These are phyloP conservation scores for Pristionchus exspectatus DNA, from an alignment of 2,888 invertebrate species.

Conservation along the genomic window DNA sequence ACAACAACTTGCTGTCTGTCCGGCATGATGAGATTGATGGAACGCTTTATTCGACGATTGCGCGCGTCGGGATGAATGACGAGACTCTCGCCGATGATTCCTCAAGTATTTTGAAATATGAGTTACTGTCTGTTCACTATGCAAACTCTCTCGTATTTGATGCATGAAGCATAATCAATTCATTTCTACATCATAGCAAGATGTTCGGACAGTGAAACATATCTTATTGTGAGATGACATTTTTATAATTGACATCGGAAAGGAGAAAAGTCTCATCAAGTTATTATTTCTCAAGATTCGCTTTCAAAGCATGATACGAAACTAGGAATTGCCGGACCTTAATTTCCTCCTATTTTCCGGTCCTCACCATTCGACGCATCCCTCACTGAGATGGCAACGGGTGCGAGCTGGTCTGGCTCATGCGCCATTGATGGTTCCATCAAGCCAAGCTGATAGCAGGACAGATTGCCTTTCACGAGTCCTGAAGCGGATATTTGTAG, in stretches of 20 bases:
- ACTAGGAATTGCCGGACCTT: too few species aligned
- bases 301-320: too few species aligned
- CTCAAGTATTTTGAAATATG: too few species aligned
- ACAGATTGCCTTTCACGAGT: background rate
- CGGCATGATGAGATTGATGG: slow-evolving; percentile 35
- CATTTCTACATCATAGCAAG: too few species aligned
- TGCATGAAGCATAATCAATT: too few species aligned
- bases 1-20: slow-evolving; percentile 43
- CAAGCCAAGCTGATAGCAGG: slow-evolving; percentile 59
- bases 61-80: slow-evolving; percentile 43
- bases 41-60: background rate
- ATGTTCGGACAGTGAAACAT: background rate
- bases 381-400: slow-evolving; percentile 70
- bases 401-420: slow-evolving; percentile 70
- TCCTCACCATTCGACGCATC: slow-evolving; percentile 67
- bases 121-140: too few species aligned
- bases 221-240: too few species aligned
- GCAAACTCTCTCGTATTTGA: too few species aligned
- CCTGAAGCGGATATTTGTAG: background rate
- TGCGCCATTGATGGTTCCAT: slow-evolving; percentile 67
- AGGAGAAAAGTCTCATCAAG: too few species aligned
- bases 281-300: too few species aligned
- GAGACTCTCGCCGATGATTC: slow-evolving; percentile 47
- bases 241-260: too few species aligned
- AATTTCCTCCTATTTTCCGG: background rate